Conservation (phyloP, 2,888 invertebrate species). For the Nebria salina region DNA sequence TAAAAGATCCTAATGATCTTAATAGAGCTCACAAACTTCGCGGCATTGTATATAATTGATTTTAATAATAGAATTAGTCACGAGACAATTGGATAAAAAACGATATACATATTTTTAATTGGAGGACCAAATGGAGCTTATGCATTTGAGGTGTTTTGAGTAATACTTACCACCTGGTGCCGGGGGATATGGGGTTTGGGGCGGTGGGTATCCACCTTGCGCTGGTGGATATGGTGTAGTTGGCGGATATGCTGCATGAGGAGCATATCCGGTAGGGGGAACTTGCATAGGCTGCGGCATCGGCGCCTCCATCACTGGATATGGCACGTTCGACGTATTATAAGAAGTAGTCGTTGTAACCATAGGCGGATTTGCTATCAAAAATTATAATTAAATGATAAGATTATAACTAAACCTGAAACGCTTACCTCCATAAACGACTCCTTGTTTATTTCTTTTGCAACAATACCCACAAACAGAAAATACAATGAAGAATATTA, state of each 20-base stretch:
- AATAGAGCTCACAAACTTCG: too few relatives aligned
- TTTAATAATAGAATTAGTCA: not conserved
- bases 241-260: conserved; percentile 30
- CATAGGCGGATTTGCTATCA: conserved; percentile 12
- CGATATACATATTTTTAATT: not conserved
- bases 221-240: conserved; percentile 30
- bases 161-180: conserved; percentile 22
- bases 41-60: not conserved
- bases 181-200: conserved; percentile 10
- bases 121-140: not conserved
- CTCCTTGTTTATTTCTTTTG: conserved; percentile 55
- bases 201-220: conserved; percentile 16
- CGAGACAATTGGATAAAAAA: too few relatives aligned
- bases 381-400: not conserved
- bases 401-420: not conserved
- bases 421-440: conserved; percentile 54
- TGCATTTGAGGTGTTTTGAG: not conserved
- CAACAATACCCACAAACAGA: conserved; percentile 56
- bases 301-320: conserved; percentile 21
- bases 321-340: conserved; percentile 12
- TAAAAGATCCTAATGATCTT: too few relatives aligned
- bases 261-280: conserved; percentile 21
- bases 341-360: conserved; percentile 21
- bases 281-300: conserved; percentile 21
- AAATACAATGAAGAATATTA: conserved; percentile 54